A percentile compares a stretch with the other conserved stretches of the same genome.
These are phyloP conservation scores for Trematomus loennbergii DNA, from an alignment of 2,113 vertebrate species.

Conservation along the genomic window DNA sequence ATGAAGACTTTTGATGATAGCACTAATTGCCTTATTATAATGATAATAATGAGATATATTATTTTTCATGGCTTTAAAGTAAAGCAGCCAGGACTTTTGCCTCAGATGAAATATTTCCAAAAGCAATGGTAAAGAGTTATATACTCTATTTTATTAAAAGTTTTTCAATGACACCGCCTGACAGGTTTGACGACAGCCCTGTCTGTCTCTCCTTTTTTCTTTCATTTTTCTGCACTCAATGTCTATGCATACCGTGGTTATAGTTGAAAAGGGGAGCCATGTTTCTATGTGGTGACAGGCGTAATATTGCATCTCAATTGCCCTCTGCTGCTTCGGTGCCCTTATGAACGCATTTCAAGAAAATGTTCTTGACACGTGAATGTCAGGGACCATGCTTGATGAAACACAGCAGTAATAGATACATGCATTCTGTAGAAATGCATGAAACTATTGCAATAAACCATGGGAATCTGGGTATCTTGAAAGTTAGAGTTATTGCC, in stretches of 20 bases:
- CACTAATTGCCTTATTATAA: conserved; percentile 28
- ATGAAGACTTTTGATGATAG: neutral
- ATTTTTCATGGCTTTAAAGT: conserved; percentile 28
- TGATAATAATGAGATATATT: conserved; percentile 11
- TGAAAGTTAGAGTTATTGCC: neutral
- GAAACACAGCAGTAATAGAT: neutral
- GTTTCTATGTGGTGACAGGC: conserved; percentile 35
- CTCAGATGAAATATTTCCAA: conserved; percentile 1
- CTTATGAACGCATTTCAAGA: conserved; percentile 6
- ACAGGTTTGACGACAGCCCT: conserved; percentile 38
- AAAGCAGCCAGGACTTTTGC: neutral
- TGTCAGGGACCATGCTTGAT: neutral
- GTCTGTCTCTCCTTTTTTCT: neutral
- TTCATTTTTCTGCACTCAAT: neutral
- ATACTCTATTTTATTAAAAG: neutral
- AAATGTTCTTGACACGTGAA: neutral
- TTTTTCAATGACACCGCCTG: conserved; percentile 29
- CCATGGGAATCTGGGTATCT: neutral
- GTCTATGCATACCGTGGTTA: conserved; percentile 1
- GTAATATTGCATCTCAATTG: conserved; percentile 37
- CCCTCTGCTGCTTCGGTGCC: conserved; percentile 4
- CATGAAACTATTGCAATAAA: conserved; percentile 38
- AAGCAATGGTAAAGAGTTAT: neutral
- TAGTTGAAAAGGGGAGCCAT: neutral
- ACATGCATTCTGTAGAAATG: conserved; percentile 44